A percentile compares a stretch with the other conserved stretches of the same genome.
Evolutionary conservation across 2,888 invertebrate genomes (phyloP).

Genomic region (Agapetus fuscipes): DNA sequence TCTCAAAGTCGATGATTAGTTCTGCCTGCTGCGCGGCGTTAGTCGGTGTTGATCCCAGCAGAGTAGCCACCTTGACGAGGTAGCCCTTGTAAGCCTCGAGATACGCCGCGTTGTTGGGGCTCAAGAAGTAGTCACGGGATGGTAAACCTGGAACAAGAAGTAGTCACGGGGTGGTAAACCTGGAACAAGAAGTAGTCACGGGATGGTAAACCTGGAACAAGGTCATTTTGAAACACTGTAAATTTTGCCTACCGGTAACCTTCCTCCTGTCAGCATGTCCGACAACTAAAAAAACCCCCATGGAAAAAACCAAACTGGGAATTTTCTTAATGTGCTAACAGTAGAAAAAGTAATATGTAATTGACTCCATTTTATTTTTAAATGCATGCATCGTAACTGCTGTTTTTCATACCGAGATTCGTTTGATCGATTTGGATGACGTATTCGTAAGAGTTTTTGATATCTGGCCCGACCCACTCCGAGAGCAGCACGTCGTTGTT

Average conservation of each 20-base stretch:
- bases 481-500: constrained; percentile 82
- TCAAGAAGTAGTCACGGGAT: constrained; percentile 67
- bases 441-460: constrained; percentile 84
- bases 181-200: constrained; percentile 56
- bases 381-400: no score
- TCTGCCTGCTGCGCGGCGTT: constrained; percentile 56
- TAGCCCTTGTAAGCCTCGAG: constrained; percentile 72
- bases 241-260: no score
- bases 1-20: constrained; percentile 73
- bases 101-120: constrained; percentile 55
- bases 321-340: no score
- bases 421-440: constrained; percentile 89
- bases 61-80: constrained; percentile 58
- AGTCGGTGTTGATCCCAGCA: constrained; percentile 60
- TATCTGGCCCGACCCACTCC: constrained; percentile 87
- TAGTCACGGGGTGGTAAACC: constrained; percentile 67
- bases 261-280: no score
- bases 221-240: no score
- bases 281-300: no score
- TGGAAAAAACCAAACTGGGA: no score
- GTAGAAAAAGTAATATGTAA: no score
- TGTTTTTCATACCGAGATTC: constrained; percentile 46
- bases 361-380: no score
- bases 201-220: constrained; percentile 51
- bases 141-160: constrained; percentile 56